Conservation (phyloP, 1,140 invertebrate species). For the Bombus sibiricus region DNA sequence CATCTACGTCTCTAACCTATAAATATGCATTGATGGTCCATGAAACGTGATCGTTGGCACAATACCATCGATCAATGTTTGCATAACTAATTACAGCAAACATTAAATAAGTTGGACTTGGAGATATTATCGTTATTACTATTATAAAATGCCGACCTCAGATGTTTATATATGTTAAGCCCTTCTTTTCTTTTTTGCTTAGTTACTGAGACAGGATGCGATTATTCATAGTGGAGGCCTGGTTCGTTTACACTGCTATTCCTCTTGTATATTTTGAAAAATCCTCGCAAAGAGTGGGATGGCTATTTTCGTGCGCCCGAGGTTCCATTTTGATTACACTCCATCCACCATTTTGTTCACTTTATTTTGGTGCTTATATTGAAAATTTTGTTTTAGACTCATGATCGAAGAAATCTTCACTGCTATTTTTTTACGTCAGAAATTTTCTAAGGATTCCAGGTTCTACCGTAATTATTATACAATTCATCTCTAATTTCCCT, state of each 20-base stretch:
- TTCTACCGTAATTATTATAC: neutral
- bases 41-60: neutral
- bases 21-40: neutral
- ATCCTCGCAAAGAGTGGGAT: neutral
- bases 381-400: neutral
- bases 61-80: neutral
- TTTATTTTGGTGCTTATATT: neutral
- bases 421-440: neutral
- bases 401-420: neutral
- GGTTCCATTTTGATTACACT: neutral
- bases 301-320: slow-evolving; percentile 5
- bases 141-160: neutral
- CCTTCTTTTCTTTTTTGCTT: slow-evolving; percentile 16
- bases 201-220: slow-evolving; percentile 45
- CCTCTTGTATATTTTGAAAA: slow-evolving; percentile 42
- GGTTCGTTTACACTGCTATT: slow-evolving; percentile 21
- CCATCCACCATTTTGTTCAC: neutral
- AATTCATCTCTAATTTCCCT: no score
- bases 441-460: no score
- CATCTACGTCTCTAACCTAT: neutral
- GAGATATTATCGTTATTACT: neutral
- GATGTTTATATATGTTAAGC: neutral
- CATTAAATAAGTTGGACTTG: neutral
- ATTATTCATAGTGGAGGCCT: slow-evolving; percentile 39
- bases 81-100: neutral